Evolutionary conservation across 2,888 invertebrate species (phyloP), one percentile per base, ranked within the genome.

Genomic region (Erannis defoliaria): DNA sequence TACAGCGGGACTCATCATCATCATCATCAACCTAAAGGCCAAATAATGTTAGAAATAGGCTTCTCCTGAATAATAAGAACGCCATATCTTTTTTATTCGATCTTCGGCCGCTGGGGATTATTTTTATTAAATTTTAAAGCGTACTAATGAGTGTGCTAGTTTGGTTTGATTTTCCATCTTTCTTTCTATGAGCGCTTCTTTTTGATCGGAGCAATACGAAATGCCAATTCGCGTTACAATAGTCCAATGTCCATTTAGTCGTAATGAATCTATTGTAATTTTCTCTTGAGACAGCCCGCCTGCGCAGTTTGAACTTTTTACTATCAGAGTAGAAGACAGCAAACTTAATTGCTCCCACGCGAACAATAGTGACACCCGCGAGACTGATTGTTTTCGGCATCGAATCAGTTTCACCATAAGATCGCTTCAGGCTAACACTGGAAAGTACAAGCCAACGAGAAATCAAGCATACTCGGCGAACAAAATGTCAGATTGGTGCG

Each of bases 311-410:
- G 55, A 69, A 69, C 71, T 83, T 80, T 82, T 85, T 81, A 83
- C 82, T 83, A 78, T 69, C 70, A 70, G 75, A 77, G 74, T 76
- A 80, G 77, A 76, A 69, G 72, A 75, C 62, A 71, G 61, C 64
- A 74, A 66, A 75, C 73, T 74, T 74, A 80, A 85, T 84, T 79
- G 78, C 81, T 90, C 89, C 85, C 90, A 90, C 87, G 84, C 82
- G 67, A 84, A 90, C 90, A 90, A 90, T 90, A 81, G 86, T 82
- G 76, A 81, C 79, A 76, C 81, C 78, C 78, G 82, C 80, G 77
- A 82, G 79, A 81, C 78, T 77, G 81, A 88, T 87, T 88, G 85
- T 85, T 79, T 85, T 81, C 71, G 66, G 77, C 82, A 86, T 86
- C 81, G 84, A 87, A 86, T 88, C 79, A 75, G 78, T 90, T 90